Conservation (phyloP, 2,888 invertebrate genomes). For the Galeruca laticollis region DNA sequence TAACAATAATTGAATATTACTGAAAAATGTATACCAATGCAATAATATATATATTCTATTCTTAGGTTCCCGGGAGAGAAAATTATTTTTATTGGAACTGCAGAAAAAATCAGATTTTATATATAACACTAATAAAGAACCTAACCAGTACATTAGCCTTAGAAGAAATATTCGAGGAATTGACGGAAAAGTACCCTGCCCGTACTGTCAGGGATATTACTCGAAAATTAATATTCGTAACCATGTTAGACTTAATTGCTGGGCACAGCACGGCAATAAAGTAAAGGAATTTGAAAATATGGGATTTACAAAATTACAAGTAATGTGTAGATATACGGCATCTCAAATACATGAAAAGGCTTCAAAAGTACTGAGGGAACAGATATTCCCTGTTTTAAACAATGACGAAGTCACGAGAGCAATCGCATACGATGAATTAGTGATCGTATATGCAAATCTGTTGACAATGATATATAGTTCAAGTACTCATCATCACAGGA, state of each 20-base stretch:
- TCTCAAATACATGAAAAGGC: constrained; percentile 15
- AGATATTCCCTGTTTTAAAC: constrained; percentile 7
- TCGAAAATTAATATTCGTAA: too few relatives aligned
- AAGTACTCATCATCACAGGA: constrained; percentile 18
- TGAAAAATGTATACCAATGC: too few relatives aligned
- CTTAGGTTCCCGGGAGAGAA: constrained; percentile 13
- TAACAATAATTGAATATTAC: too few relatives aligned
- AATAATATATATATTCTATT: constrained; percentile 3
- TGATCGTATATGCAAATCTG: constrained; percentile 7
- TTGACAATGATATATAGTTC: constrained; percentile 21
- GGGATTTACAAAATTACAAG: constrained; percentile 8
- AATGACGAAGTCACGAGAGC: constrained; percentile 21
- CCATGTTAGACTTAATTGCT: too few relatives aligned
- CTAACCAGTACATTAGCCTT: background rate
- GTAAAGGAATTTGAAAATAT: constrained; percentile 7
- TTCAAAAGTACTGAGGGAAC: background rate
- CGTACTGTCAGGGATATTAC: too few relatives aligned
- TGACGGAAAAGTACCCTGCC: background rate
- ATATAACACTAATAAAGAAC: background rate
- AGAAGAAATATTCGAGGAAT: constrained; percentile 6
- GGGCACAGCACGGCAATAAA: constrained; percentile 4
- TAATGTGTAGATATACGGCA: background rate
- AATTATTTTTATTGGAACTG: constrained; percentile 17
- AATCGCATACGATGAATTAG: constrained; percentile 7
- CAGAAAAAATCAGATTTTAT: constrained; percentile 23